phyloP scores from a whole-genome alignment of 2,888 invertebrate species.

The Lagria hirta region DNA sequence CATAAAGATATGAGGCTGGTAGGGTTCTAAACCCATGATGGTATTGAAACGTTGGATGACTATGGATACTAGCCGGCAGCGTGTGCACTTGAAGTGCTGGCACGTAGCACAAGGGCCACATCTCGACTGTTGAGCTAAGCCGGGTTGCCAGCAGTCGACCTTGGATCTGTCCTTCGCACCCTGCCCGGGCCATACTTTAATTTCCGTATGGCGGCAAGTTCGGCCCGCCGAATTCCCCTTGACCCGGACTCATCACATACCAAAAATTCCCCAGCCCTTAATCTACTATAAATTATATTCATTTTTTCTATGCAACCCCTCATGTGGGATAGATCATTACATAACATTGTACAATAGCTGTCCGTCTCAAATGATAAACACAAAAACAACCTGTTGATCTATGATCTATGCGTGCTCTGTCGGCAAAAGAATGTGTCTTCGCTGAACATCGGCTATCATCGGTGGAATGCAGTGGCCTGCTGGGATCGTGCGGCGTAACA shows the following conservation, averaged over 20 bases:
- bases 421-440: slow-evolving; percentile 38
- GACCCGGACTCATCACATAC: background rate
- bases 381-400: slow-evolving; percentile 27
- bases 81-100: slow-evolving; percentile 47
- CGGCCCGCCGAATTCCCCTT: background rate
- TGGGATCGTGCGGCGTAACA: slow-evolving; percentile 54
- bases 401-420: slow-evolving; percentile 1
- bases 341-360: slow-evolving; percentile 7
- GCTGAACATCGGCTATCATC: slow-evolving; percentile 47
- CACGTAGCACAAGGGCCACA: slow-evolving; percentile 53
- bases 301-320: too few species aligned
- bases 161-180: slow-evolving; percentile 52
- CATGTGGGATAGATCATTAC: slow-evolving; percentile 8
- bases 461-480: slow-evolving; percentile 59
- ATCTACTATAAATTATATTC: too few species aligned
- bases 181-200: slow-evolving; percentile 46
- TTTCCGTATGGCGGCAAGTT: slow-evolving; percentile 46
- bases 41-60: slow-evolving; percentile 17
- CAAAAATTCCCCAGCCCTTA: slow-evolving; percentile 2
- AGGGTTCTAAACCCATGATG: slow-evolving; percentile 38
- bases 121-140: slow-evolving; percentile 39
- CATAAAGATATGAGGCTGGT: slow-evolving; percentile 43
- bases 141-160: slow-evolving; percentile 40
- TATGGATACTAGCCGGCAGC: slow-evolving; percentile 38
- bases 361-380: slow-evolving; percentile 17